Evolutionary conservation across 2,113 vertebrate genomes (phyloP).

Genomic region (Irena cyanogastra): DNA sequence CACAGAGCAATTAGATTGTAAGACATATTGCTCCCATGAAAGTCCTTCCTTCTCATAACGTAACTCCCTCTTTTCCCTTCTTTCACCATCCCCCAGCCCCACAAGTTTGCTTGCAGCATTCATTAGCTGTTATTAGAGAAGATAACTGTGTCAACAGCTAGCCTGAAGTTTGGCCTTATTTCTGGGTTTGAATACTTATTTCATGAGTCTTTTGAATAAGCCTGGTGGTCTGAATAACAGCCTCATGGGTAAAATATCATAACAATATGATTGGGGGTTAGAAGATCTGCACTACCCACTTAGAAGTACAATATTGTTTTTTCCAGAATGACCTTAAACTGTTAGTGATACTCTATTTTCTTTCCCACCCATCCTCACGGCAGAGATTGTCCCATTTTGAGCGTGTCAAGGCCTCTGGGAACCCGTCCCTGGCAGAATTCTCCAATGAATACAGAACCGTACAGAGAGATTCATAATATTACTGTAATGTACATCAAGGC

Average conservation of each 20-base stretch:
- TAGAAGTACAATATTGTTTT: neutral
- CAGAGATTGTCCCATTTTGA: neutral
- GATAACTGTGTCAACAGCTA: slow-evolving; percentile 42
- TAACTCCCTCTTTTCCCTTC: neutral
- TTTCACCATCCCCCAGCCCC: neutral
- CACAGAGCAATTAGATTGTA: slow-evolving; percentile 75
- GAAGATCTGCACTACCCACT: neutral
- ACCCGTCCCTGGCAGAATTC: fast-evolving
- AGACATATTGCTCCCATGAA: slow-evolving; percentile 74
- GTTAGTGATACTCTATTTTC: neutral
- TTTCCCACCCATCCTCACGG: neutral
- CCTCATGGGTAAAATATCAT: neutral
- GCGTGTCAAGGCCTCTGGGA: neutral
- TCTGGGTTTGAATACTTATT: neutral
- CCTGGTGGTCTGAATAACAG: neutral
- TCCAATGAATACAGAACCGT: neutral
- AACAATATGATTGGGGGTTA: neutral
- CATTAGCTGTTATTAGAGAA: slow-evolving; percentile 12
- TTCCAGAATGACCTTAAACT: neutral
- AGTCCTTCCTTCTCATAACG: slow-evolving; percentile 55
- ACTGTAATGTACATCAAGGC: neutral
- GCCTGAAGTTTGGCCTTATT: neutral
- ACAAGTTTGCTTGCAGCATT: neutral
- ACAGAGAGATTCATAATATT: neutral
- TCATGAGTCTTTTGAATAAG: neutral